These are phyloP conservation scores for Bradysia coprophila DNA, from an alignment of 1,140 invertebrate species.

Conservation along the genomic window DNA sequence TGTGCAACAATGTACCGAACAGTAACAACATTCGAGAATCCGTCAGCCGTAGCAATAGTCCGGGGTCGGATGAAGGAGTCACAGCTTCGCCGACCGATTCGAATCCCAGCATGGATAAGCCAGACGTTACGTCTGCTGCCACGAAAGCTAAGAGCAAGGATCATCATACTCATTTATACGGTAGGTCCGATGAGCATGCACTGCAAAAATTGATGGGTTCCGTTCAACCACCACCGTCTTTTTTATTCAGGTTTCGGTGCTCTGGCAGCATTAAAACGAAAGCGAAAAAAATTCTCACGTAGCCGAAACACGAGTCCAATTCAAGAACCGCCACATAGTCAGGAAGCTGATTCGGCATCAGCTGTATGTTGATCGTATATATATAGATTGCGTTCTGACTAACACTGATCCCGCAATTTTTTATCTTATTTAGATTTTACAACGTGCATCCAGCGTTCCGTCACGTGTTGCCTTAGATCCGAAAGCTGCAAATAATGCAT, in stretches of 20 bases:
- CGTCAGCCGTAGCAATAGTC: slow-evolving; percentile 22
- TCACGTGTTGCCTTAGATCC: neutral
- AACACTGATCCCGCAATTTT: neutral
- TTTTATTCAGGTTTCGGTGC: slow-evolving; percentile 28
- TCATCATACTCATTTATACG: slow-evolving; percentile 5
- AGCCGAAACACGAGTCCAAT: slow-evolving; percentile 45
- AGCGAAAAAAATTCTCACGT: slow-evolving; percentile 60
- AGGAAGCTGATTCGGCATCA: neutral
- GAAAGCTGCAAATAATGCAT: neutral
- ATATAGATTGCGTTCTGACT: neutral
- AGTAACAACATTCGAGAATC: slow-evolving; percentile 3
- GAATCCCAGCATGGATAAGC: slow-evolving; percentile 25
- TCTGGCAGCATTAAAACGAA: slow-evolving; percentile 47
- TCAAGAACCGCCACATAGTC: slow-evolving; percentile 7
- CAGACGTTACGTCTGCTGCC: slow-evolving; percentile 10
- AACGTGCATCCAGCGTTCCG: neutral
- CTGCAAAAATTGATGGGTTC: slow-evolving; percentile 9
- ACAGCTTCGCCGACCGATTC: slow-evolving; percentile 26
- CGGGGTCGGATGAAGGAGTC: slow-evolving; percentile 21
- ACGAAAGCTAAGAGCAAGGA: slow-evolving; percentile 14
- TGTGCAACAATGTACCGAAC: slow-evolving; percentile 39
- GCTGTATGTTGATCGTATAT: too few species aligned
- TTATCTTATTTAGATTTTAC: neutral
- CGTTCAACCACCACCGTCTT: neutral
- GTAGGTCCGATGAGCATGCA: slow-evolving; percentile 11